Percentiles rank a stretch among this genome's conserved stretches.
These are phyloP conservation scores for Bombus difficillimus DNA, from an alignment of 1,140 invertebrate species.

Conservation along the genomic window DNA sequence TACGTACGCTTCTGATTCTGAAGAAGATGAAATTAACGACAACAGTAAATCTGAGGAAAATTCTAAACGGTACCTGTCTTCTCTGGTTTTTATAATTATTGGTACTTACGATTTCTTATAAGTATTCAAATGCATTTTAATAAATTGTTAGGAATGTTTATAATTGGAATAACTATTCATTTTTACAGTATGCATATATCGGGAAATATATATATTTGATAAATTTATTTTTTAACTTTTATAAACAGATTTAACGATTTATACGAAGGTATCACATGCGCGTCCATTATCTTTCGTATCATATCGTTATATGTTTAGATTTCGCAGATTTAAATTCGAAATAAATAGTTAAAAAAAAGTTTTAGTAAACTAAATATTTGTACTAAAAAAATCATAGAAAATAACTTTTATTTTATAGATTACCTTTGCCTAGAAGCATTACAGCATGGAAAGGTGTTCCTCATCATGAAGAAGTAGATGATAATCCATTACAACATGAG, in stretches of 20 bases:
- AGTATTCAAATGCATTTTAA: background rate
- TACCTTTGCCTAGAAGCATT: conserved; percentile 77
- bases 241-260: background rate
- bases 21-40: conserved; percentile 64
- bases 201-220: too few species aligned
- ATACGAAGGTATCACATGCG: background rate
- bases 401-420: conserved; percentile 56
- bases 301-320: background rate
- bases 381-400: background rate
- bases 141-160: background rate
- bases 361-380: background rate
- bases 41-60: conserved; percentile 30
- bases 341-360: background rate
- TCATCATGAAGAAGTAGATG: conserved; percentile 75
- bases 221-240: conserved; percentile 6
- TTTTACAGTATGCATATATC: background rate
- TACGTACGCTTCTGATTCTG: conserved; percentile 70
- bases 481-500: conserved; percentile 85
- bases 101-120: background rate
- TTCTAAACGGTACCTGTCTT: conserved; percentile 27
- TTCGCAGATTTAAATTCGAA: background rate
- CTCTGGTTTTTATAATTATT: background rate
- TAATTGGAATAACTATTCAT: background rate
- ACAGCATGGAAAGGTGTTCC: conserved; percentile 71
- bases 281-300: background rate